These are phyloP conservation scores for Euzetes globulus DNA, from an alignment of 2,888 invertebrate species.

Conservation along the genomic window DNA sequence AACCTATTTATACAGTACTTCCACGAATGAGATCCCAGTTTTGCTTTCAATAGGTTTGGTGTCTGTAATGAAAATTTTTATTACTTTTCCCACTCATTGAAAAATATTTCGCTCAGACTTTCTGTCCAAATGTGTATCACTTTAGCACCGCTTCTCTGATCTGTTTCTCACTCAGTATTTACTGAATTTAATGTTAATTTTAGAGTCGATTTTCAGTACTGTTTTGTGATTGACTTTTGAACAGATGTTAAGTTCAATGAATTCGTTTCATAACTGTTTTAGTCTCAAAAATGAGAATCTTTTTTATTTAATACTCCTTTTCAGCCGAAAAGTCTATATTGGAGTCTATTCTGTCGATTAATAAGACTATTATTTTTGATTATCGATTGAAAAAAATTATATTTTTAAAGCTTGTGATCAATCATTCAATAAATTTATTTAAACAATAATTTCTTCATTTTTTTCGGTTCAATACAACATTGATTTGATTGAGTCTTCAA, in stretches of 20 bases:
- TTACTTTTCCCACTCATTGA: no score
- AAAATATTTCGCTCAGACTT: no score
- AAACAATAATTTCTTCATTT: neutral
- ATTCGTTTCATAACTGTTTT: neutral
- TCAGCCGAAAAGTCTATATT: neutral
- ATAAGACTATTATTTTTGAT: neutral
- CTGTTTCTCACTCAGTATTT: neutral
- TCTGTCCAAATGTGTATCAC: no score
- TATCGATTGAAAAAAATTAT: neutral
- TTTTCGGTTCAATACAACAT: neutral
- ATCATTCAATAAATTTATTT: neutral
- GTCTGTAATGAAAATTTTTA: no score
- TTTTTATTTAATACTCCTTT: neutral
- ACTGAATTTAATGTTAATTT: neutral
- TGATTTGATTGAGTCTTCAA: neutral
- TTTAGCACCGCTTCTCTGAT: neutral
- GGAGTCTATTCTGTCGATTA: neutral
- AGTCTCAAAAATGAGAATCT: neutral
- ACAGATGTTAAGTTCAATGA: conserved; percentile 11
- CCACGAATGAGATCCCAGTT: no score
- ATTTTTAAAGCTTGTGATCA: neutral
- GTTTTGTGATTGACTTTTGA: conserved; percentile 3
- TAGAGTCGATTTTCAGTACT: neutral
- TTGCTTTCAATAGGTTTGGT: no score
- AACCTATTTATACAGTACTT: no score